Evolutionary conservation across 2,888 invertebrate genomes (phyloP).

Genomic region (Sinelater perroti): DNA sequence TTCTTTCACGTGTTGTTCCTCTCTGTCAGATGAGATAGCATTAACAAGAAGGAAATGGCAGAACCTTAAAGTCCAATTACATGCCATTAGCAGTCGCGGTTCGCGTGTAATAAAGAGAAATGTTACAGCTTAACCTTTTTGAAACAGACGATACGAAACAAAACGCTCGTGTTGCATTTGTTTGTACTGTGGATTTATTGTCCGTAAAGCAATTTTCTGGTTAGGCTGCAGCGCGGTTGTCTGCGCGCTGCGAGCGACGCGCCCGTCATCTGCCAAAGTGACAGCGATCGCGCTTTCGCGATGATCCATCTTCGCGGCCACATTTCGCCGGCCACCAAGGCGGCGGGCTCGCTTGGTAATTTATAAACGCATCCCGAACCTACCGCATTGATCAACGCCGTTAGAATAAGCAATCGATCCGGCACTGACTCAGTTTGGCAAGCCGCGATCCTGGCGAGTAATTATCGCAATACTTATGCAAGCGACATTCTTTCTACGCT

Average conservation of each 20-base stretch:
- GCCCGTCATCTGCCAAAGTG: background rate
- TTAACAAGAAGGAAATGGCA: background rate
- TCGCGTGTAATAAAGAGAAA: slow-evolving; percentile 18
- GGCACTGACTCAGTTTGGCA: slow-evolving; percentile 42
- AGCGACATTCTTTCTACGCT: slow-evolving; percentile 48
- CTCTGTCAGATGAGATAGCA: no score
- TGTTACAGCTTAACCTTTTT: slow-evolving; percentile 43
- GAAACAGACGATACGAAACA: slow-evolving; percentile 16
- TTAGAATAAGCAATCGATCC: slow-evolving; percentile 43
- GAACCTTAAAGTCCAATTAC: background rate
- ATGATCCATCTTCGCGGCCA: background rate
- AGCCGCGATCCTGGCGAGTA: slow-evolving; percentile 49
- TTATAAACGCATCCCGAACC: slow-evolving; percentile 48
- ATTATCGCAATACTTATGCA: slow-evolving; percentile 58
- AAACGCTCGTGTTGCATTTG: slow-evolving; percentile 5
- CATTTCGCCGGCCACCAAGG: slow-evolving; percentile 40
- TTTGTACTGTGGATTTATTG: slow-evolving; percentile 38
- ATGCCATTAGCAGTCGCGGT: slow-evolving; percentile 5
- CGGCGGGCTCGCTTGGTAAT: slow-evolving; percentile 45
- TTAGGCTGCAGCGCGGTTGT: background rate
- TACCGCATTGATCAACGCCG: slow-evolving; percentile 48
- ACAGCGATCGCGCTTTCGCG: background rate
- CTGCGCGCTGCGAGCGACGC: background rate
- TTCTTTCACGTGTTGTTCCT: no score
- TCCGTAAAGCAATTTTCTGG: slow-evolving; percentile 40